Conservation (phyloP, 2,888 invertebrate species). For the Melanotus villosus region DNA sequence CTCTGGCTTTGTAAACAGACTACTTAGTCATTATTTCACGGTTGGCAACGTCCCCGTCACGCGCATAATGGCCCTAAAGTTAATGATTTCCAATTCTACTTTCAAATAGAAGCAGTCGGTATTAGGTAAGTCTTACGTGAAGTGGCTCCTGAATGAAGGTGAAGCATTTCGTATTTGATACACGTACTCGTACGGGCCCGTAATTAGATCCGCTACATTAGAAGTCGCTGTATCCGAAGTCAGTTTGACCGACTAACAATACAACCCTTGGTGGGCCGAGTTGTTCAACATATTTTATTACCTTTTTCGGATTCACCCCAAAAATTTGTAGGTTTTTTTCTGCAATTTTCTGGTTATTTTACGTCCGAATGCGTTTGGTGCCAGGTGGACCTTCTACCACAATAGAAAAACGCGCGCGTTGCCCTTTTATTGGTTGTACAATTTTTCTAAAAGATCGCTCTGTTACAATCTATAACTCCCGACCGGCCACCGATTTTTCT, state of each 20-base stretch:
- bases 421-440: slow-evolving; percentile 62
- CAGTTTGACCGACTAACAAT: slow-evolving; percentile 48
- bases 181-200: slow-evolving; percentile 60
- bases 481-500: slow-evolving; percentile 58
- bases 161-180: slow-evolving; percentile 58
- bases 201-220: slow-evolving; percentile 63
- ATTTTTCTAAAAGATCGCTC: slow-evolving; percentile 60
- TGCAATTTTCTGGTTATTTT: slow-evolving; percentile 66
- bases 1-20: slow-evolving; percentile 45
- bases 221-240: slow-evolving; percentile 57
- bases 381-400: slow-evolving; percentile 60
- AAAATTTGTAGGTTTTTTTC: slow-evolving; percentile 56
- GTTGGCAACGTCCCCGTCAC: slow-evolving; percentile 47
- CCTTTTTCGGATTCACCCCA: slow-evolving; percentile 61
- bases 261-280: slow-evolving; percentile 55
- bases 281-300: slow-evolving; percentile 61
- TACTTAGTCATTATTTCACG: slow-evolving; percentile 51
- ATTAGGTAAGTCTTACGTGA: slow-evolving; percentile 51
- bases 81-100: slow-evolving; percentile 47
- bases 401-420: slow-evolving; percentile 62
- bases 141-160: slow-evolving; percentile 52
- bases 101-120: slow-evolving; percentile 32
- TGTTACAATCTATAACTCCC: slow-evolving; percentile 50
- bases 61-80: slow-evolving; percentile 49
- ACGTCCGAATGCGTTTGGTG: slow-evolving; percentile 60